Evolutionary conservation across 2,797 vertebrate species (phyloP), one percentile per base, ranked within the genome.

Genomic region (Poeciliopsis infans): DNA sequence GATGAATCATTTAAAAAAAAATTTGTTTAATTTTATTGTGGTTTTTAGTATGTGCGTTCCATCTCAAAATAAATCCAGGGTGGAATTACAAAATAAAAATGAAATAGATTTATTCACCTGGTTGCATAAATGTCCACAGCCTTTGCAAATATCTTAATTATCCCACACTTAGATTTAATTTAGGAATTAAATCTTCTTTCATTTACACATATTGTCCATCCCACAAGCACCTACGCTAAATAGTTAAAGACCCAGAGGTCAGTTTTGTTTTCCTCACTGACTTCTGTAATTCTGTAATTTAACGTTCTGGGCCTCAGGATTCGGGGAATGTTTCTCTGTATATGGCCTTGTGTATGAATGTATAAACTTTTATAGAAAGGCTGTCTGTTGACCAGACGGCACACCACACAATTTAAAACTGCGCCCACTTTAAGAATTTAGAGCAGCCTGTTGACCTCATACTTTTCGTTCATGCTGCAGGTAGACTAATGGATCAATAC

Each of bases 321-420:
- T 78, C 1, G 61, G 2, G 73, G 33, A 75, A 39, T 55, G 16
- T 72, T 13, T 59, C 1, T 70, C 49, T 72, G 10, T 43, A 25
- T 69, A 57, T 81, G 43, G 66, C n/a, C 74, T 12, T 78, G 76
- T 64, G 7, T 15, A 25, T 66, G 57, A 55, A 72, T 80, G 53
- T 79, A 53, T 74, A 41, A 64, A 39, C 49, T 18, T 75, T 49
- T 76, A 45, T 39, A 68, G 69, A 79, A 36, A 78, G 78, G 11
- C 33, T 76, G n/a, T 68, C 8, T 75, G 69, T 2, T 77, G 70
- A 46, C 72, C 68, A 77, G 61, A 41, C 75, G 0, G 15, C 31
- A 66, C 13, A 72, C 28, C 45, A 61, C n/a, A 59, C 61, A 79
- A 75, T 79, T 61, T 79, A 74, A 74, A 78, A 33, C 72, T 80